phyloP scores from a whole-genome alignment of 2,888 invertebrate species.

The Megamerina dolium region DNA sequence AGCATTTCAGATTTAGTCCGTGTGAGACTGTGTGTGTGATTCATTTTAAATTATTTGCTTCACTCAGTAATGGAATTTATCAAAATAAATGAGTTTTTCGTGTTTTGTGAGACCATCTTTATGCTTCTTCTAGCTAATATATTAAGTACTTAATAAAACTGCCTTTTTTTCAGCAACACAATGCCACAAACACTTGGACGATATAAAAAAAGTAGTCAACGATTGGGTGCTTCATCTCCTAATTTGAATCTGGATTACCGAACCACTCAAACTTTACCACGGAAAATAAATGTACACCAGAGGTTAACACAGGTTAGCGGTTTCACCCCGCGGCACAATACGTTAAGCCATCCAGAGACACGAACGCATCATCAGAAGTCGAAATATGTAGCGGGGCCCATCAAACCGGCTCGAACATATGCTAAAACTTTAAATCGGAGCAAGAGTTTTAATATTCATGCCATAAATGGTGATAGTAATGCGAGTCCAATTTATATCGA shows the following conservation, averaged over 20 bases:
- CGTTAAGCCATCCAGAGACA: conserved; percentile 16
- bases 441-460: conserved; percentile 81
- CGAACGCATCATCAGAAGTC: conserved; percentile 7
- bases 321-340: conserved; percentile 9
- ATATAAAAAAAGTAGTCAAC: conserved; percentile 75
- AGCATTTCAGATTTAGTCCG: too few species aligned
- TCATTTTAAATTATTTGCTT: too few species aligned
- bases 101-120: too few species aligned
- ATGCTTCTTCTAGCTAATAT: too few species aligned
- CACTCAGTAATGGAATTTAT: too few species aligned
- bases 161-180: neutral
- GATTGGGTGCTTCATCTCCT: conserved; percentile 58
- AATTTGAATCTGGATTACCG: conserved; percentile 50
- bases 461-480: conserved; percentile 52
- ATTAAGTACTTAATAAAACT: neutral
- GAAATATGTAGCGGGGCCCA: conserved; percentile 53
- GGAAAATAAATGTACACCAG: conserved; percentile 52
- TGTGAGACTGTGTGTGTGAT: too few species aligned
- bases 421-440: conserved; percentile 67
- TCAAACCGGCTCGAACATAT: conserved; percentile 74
- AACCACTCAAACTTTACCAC: conserved; percentile 71
- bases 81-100: too few species aligned
- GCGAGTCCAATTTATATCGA: conserved; percentile 48
- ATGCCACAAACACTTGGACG: conserved; percentile 67
- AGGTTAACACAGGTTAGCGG: conserved; percentile 26